Conservation (phyloP, 2,797 vertebrate species). For the Staurois parvus region DNA sequence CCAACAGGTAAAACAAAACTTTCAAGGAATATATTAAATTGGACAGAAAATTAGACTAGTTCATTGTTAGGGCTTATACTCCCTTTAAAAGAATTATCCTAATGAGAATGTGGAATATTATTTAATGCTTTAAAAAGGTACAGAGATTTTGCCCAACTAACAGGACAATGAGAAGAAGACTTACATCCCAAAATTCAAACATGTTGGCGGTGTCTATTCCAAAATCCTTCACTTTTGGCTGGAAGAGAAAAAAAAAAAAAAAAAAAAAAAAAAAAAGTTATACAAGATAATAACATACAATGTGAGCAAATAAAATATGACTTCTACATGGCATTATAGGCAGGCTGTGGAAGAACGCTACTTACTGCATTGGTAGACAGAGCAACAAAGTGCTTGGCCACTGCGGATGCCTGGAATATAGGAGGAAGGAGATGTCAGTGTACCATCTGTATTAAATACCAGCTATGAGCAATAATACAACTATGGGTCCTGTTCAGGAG, state of each 20-base stretch:
- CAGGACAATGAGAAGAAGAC: constrained; percentile 67
- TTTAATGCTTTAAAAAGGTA: no score
- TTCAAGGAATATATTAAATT: no score
- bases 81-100: no score
- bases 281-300: no score
- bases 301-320: neutral
- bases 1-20: no score
- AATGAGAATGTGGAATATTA: no score
- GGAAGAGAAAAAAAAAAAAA: constrained; percentile 62
- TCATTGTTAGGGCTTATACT: no score
- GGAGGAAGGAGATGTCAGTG: constrained; percentile 3
- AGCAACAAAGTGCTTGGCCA: constrained; percentile 96
- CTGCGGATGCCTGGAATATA: constrained; percentile 77
- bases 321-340: neutral
- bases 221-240: constrained; percentile 96
- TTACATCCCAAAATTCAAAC: constrained; percentile 99
- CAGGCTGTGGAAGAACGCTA: constrained; percentile 52
- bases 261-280: neutral
- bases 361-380: constrained; percentile 95
- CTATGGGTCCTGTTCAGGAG: no score
- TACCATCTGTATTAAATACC: neutral
- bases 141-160: neutral
- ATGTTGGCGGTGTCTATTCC: constrained; percentile 95
- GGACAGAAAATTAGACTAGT: no score
- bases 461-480: no score